Evolutionary conservation across 2,797 vertebrate species (phyloP).

Genomic region (Syngnathus acus): DNA sequence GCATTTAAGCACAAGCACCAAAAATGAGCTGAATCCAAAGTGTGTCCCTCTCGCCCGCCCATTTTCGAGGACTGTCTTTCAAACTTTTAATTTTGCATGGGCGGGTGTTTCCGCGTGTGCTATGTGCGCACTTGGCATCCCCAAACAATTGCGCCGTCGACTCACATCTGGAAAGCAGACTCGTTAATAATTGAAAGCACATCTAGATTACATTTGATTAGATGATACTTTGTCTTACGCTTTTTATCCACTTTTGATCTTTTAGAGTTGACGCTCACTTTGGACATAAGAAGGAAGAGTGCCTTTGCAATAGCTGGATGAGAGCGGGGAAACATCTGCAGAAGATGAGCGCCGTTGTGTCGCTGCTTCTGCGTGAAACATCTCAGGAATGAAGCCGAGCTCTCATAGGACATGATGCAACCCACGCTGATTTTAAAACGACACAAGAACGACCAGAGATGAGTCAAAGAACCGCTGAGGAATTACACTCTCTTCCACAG

Average conservation of each 20-base stretch:
- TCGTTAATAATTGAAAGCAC: not conserved
- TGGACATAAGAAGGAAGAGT: not conserved
- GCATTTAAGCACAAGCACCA: not conserved
- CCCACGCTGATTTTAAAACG: not conserved
- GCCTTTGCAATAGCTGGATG: conserved; percentile 38
- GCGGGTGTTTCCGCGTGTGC: not conserved
- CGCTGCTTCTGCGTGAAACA: conserved; percentile 20
- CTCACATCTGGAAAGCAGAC: conserved; percentile 45
- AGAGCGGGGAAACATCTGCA: conserved; percentile 49
- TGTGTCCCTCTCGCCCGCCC: not conserved
- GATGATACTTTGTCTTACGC: not conserved
- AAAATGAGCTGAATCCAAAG: not conserved
- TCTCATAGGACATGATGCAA: not conserved
- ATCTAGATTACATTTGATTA: not conserved
- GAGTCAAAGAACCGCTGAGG: conserved; percentile 38
- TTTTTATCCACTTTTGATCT: not conserved
- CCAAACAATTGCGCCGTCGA: conserved; percentile 23
- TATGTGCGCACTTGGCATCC: conserved; percentile 22
- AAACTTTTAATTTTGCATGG: conserved; percentile 3
- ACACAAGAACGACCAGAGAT: conserved; percentile 19
- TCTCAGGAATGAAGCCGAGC: conserved; percentile 29
- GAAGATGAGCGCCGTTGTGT: conserved; percentile 19
- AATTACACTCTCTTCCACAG: conserved; percentile 43
- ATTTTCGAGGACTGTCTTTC: not conserved
- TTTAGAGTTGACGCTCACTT: not conserved